These are phyloP conservation scores for Maconellicoccus hirsutus DNA, from an alignment of 1,140 invertebrate genomes.

Conservation along the genomic window DNA sequence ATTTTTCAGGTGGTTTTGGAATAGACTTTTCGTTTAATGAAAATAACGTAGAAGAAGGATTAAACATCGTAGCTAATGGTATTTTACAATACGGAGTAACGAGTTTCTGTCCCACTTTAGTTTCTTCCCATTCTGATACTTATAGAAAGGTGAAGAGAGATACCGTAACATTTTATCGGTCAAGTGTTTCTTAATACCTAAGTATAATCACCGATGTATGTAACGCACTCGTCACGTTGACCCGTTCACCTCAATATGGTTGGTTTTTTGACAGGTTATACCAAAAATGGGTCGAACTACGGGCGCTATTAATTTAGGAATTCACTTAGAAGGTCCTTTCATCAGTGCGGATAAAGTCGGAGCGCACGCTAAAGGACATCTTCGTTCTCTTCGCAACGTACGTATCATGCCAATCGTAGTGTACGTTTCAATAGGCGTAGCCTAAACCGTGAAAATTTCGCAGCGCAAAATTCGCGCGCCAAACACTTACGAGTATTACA, in stretches of 20 bases:
- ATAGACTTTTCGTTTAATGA: constrained; percentile 81
- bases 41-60: constrained; percentile 58
- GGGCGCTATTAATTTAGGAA: constrained; percentile 64
- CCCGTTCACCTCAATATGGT: too few relatives aligned
- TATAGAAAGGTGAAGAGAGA: constrained; percentile 65
- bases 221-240: too few relatives aligned
- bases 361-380: constrained; percentile 70
- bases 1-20: constrained; percentile 79
- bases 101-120: constrained; percentile 94
- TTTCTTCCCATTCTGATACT: constrained; percentile 68
- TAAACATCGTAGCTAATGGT: constrained; percentile 66
- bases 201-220: too few relatives aligned
- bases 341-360: constrained; percentile 87
- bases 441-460: too few relatives aligned
- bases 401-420: too few relatives aligned
- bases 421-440: too few relatives aligned
- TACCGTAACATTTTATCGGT: too few relatives aligned
- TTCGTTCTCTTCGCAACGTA: constrained; percentile 56
- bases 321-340: constrained; percentile 95
- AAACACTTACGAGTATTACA: too few relatives aligned
- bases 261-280: constrained; percentile 39
- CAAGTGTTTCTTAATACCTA: too few relatives aligned
- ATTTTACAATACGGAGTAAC: constrained; percentile 81
- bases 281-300: constrained; percentile 48
- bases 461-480: too few relatives aligned